Percentiles rank a stretch among this genome's conserved stretches.
These are phyloP conservation scores for Megaustenia siamemsis DNA, from an alignment of 2,888 invertebrate genomes.

Conservation along the genomic window DNA sequence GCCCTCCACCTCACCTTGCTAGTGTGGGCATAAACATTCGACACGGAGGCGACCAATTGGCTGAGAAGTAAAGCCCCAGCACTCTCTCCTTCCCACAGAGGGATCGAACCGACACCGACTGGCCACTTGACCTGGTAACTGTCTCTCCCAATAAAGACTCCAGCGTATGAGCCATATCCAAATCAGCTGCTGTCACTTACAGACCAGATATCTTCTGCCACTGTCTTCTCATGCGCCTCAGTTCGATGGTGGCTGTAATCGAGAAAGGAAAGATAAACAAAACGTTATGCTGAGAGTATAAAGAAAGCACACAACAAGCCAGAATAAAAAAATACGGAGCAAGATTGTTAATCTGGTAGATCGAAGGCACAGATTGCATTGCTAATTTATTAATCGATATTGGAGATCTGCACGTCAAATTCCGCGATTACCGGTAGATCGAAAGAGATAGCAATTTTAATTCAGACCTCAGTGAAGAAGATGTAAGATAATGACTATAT, in stretches of 20 bases:
- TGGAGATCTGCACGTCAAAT: no score
- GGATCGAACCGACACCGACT: constrained; percentile 68
- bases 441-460: no score
- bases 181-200: background rate
- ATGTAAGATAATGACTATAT: no score
- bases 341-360: no score
- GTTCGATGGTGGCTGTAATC: background rate
- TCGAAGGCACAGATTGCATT: no score
- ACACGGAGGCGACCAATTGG: constrained; percentile 94
- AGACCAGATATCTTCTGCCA: background rate
- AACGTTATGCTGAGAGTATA: no score
- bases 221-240: background rate
- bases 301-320: no score
- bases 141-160: constrained; percentile 70
- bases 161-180: constrained; percentile 69
- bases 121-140: constrained; percentile 65
- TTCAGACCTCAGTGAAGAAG: no score
- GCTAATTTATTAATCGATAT: no score
- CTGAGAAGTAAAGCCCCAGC: constrained; percentile 90
- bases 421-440: no score
- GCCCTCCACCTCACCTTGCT: constrained; percentile 43
- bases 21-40: constrained; percentile 90
- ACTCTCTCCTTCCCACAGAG: constrained; percentile 73
- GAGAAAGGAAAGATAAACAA: no score
- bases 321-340: no score